Base-by-base conservation (phyloP, 1,140 invertebrate species). In the Drosophila erecta region DNA sequence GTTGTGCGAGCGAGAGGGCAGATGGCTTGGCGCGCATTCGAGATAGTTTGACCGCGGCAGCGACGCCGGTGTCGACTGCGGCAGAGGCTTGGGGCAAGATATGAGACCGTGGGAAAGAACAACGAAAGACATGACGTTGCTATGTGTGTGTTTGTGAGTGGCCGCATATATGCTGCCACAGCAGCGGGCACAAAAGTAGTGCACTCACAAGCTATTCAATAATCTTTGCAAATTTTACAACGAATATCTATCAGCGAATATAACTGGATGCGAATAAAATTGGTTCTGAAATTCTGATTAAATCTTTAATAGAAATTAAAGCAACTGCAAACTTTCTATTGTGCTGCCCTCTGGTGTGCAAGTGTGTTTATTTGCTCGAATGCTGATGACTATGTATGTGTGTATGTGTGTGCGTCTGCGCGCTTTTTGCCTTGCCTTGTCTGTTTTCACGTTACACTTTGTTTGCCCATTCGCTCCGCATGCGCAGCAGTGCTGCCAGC, bases 101-200 rank as follows among this genome's bases (percentile, higher is more conserved):
- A 92, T 92, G 90, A 92, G 87, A 92, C 91, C 91, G 91, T 92
- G 91, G 91, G 91, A 92, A 92, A 91, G 90, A 92, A 91, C 87
- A 91, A 84, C 86, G 75, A 91, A 91, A 91, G 85, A 90, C 83
- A 86, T 89, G 76, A 89, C 84, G 76, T 89, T 81, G 57, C 72
- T 83, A 50, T 87, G 35, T 58, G 53, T 87, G 35, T 58, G 7
- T 35, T 38, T 33, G 30, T 22, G 33, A 41, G 22, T 46, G 46
- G 22, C 46, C 50, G 73, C 20, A 65, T 53, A 49, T 38, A 55
- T 74, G 44, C 40, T 65, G 44, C 4, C 35, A 67, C 64, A 67
- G 24, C 15, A 7, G 30, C 11, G 64, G 33, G 10, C 20, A 11
- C 14, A 43, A 7, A 35, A 43, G 43, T 49, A 65, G 46, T 12